These are phyloP conservation scores for Triplophysa dalaica DNA, from an alignment of 2,113 vertebrate species.

Conservation along the genomic window DNA sequence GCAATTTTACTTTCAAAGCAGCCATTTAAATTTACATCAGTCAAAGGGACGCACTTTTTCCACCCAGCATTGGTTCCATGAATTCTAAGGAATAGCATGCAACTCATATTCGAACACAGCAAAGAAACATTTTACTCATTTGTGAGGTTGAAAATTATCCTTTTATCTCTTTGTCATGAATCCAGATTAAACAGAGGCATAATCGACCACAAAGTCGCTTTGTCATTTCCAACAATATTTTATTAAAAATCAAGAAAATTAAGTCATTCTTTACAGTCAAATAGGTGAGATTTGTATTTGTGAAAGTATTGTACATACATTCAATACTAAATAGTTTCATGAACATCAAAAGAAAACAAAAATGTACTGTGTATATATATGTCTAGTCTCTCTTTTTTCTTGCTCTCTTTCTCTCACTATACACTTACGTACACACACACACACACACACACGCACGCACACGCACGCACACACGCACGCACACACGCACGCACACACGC, in stretches of 20 bases:
- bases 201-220: background rate
- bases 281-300: constrained; percentile 40
- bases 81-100: background rate
- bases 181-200: no score
- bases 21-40: constrained; percentile 43
- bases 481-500: no score
- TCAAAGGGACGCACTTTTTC: constrained; percentile 20
- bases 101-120: no score
- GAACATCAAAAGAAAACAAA: background rate
- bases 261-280: constrained; percentile 54
- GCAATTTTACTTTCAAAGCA: constrained; percentile 54
- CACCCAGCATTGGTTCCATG: background rate
- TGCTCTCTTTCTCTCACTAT: no score
- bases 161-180: no score
- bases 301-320: constrained; percentile 50
- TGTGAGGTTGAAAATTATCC: no score
- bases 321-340: constrained; percentile 30
- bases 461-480: background rate
- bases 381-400: no score
- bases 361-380: no score
- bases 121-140: background rate
- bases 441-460: background rate
- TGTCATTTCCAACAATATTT: background rate
- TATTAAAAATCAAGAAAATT: constrained; percentile 50
- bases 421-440: no score